Percentiles rank a stretch among this genome's conserved stretches.
These are phyloP conservation scores for Drosophila sp. DNA, from an alignment of 1,140 invertebrate genomes.

Conservation along the genomic window DNA sequence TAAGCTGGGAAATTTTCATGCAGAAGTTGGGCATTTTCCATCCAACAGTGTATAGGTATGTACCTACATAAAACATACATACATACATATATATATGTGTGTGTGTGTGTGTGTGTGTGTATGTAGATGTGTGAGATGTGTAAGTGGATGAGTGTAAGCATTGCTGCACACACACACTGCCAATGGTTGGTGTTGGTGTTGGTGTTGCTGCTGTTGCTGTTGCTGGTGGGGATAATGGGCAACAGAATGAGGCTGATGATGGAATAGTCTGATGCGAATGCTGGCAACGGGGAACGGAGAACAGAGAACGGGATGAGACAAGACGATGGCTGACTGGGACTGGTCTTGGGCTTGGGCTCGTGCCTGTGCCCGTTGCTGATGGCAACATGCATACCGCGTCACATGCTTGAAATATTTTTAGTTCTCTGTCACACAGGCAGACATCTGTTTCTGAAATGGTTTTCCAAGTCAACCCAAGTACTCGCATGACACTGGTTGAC, in stretches of 20 bases:
- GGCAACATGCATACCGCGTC: conserved; percentile 49
- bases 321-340: not conserved
- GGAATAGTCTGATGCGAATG: conserved; percentile 3
- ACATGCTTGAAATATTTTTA: conserved; percentile 65
- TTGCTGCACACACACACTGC: not conserved
- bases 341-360: not conserved
- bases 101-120: not conserved
- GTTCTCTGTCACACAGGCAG: conserved; percentile 59
- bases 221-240: not conserved
- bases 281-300: not conserved
- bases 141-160: conserved; percentile 7
- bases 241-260: conserved; percentile 4
- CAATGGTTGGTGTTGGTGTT: not conserved
- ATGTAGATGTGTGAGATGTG: not conserved
- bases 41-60: not conserved
- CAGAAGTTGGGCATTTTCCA: conserved; percentile 15
- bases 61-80: not conserved
- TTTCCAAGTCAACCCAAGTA: conserved; percentile 12
- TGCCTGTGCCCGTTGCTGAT: conserved; percentile 13
- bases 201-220: no score
- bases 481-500: conserved; percentile 11
- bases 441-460: conserved; percentile 56
- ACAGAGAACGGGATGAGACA: not conserved
- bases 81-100: not conserved
- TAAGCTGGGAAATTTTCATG: conserved; percentile 43